phyloP scores from a whole-genome alignment of 2,797 vertebrate genomes.

The Corythornis leucogaster region DNA sequence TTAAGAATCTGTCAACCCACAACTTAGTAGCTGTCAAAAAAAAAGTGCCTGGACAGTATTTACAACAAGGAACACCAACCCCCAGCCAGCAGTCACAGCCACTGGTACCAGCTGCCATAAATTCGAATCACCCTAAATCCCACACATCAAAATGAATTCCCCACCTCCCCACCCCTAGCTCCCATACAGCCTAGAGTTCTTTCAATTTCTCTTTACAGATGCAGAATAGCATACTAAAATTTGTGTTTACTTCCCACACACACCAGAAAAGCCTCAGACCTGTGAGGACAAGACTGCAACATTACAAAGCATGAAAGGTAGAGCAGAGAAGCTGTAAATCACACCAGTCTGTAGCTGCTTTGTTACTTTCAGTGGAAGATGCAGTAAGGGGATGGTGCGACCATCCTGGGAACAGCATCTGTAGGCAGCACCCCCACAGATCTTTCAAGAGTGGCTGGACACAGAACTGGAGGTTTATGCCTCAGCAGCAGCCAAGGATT shows the following conservation, averaged over 20 bases:
- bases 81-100: not conserved
- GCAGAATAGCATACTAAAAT: not conserved
- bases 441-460: not conserved
- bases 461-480: not conserved
- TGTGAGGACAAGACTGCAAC: not conserved
- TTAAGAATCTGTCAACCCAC: constrained; percentile 17
- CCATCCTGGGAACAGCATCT: not conserved
- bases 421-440: not conserved
- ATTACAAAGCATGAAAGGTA: not conserved
- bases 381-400: not conserved
- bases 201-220: not conserved
- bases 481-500: not conserved
- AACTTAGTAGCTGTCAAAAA: not conserved
- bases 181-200: not conserved
- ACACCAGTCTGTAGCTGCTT: not conserved
- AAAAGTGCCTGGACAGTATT: not conserved
- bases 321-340: not conserved
- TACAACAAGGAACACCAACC: not conserved
- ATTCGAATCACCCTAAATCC: not conserved
- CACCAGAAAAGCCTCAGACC: not conserved
- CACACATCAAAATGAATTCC: not conserved
- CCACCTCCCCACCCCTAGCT: not conserved
- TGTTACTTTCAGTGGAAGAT: not conserved
- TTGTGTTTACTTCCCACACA: not conserved
- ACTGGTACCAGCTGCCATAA: not conserved